Evolutionary conservation across 23 tunicate genomes (phyloP).

Genomic region (Trididemnum clinides): DNA sequence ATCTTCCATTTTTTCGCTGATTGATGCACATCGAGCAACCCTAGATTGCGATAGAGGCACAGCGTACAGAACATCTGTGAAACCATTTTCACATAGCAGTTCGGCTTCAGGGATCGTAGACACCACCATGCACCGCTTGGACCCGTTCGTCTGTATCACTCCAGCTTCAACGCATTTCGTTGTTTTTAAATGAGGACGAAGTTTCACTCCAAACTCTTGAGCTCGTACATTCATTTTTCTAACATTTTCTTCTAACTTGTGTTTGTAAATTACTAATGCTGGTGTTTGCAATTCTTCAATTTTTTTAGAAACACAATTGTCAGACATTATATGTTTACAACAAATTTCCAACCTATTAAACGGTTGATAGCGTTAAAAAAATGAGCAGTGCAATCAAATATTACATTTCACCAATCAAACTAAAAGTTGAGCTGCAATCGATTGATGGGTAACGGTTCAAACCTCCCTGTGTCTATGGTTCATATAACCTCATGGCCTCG

Average conservation of each 20-base stretch:
- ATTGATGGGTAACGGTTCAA: too few relatives aligned
- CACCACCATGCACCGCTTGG: slow-evolving; percentile 65
- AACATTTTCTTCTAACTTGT: slow-evolving; percentile 45
- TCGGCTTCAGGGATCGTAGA: slow-evolving; percentile 82
- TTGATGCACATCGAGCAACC: slow-evolving; percentile 37
- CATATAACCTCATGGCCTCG: too few relatives aligned
- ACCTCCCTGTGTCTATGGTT: too few relatives aligned
- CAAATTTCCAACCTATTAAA: too few relatives aligned
- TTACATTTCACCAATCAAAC: too few relatives aligned
- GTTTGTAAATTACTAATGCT: slow-evolving; percentile 53
- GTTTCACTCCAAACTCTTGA: slow-evolving; percentile 37
- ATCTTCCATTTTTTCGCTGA: slow-evolving; percentile 40
- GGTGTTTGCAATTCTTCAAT: slow-evolving; percentile 64
- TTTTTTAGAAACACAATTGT: slow-evolving; percentile 1
- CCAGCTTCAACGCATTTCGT: slow-evolving; percentile 81
- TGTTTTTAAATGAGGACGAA: slow-evolving; percentile 85
- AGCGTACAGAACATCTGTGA: slow-evolving; percentile 68
- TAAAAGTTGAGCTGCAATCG: too few relatives aligned
- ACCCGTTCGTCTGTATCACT: slow-evolving; percentile 61
- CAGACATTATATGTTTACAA: too few relatives aligned
- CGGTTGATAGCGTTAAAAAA: too few relatives aligned
- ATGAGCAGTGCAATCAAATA: too few relatives aligned
- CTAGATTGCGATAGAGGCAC: slow-evolving; percentile 45
- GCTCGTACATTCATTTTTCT: slow-evolving; percentile 50
- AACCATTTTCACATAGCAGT: slow-evolving; percentile 50